Evolutionary conservation across 2,888 invertebrate species (phyloP).

Genomic region (Drosophila cracens): DNA sequence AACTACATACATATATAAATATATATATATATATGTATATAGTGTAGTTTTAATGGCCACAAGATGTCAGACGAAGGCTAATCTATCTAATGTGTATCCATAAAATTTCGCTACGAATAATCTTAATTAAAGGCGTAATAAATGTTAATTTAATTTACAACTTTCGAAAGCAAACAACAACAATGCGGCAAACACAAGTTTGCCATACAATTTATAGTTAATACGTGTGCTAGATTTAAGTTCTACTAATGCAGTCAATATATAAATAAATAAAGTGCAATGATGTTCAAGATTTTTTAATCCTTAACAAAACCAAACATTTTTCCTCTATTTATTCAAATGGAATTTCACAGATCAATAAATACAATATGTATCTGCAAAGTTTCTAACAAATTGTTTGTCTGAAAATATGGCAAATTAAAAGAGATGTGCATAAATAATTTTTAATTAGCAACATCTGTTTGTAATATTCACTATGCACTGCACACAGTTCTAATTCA

Average conservation of each 20-base stretch:
- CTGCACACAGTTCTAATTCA: slow-evolving; percentile 34
- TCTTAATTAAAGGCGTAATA: slow-evolving; percentile 25
- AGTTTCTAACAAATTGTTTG: slow-evolving; percentile 1
- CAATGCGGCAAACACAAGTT: slow-evolving; percentile 31
- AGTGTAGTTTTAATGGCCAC: slow-evolving; percentile 19
- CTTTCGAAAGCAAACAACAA: slow-evolving; percentile 28
- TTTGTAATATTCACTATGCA: slow-evolving; percentile 26
- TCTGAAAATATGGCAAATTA: neutral
- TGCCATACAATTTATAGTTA: slow-evolving; percentile 36
- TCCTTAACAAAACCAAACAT: slow-evolving; percentile 24
- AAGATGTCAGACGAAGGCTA: slow-evolving; percentile 47
- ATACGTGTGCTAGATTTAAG: slow-evolving; percentile 54
- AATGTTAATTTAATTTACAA: slow-evolving; percentile 46
- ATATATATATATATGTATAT: no score
- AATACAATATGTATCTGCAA: neutral
- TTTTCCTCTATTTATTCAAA: neutral
- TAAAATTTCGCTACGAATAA: slow-evolving; percentile 37
- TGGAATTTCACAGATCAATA: neutral
- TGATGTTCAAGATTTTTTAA: slow-evolving; percentile 46
- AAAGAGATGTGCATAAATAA: slow-evolving; percentile 10
- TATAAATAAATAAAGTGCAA: slow-evolving; percentile 68
- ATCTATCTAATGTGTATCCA: slow-evolving; percentile 50
- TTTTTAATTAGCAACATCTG: slow-evolving; percentile 57
- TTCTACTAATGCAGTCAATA: slow-evolving; percentile 74
- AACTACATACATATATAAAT: neutral